Conservation (phyloP, 2,113 vertebrate species). For the Arothron firmamentum region DNA sequence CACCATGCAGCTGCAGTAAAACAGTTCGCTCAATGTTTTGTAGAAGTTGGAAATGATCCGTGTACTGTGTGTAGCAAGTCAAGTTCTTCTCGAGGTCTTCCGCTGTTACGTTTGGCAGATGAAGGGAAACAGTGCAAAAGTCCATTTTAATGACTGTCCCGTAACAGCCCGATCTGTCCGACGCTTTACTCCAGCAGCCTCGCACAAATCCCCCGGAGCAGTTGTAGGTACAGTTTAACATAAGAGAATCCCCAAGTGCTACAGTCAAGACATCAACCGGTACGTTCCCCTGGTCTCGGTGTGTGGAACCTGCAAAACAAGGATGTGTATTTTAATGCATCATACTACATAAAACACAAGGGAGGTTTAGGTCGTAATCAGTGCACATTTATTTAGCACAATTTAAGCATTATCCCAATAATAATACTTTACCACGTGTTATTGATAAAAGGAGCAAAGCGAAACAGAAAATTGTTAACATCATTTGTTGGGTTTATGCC, state of each 20-base stretch:
- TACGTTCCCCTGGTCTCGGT: not conserved
- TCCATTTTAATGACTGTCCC: not conserved
- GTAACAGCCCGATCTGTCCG: conserved; percentile 5
- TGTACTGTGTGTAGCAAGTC: conserved; percentile 56
- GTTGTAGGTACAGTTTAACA: conserved; percentile 69
- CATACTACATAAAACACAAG: not conserved
- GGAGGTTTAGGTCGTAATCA: not conserved
- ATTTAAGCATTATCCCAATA: not conserved
- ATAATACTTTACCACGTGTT: conserved; percentile 53
- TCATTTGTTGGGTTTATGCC: conserved; percentile 18
- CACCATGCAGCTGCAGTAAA: conserved; percentile 58
- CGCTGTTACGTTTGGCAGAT: conserved; percentile 36
- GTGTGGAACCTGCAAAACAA: conserved; percentile 53
- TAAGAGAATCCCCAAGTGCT: conserved; percentile 44
- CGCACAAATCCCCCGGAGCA: conserved; percentile 71
- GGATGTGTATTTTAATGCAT: not conserved
- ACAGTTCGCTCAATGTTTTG: conserved; percentile 41
- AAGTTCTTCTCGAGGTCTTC: conserved; percentile 54
- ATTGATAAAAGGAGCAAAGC: conserved; percentile 43
- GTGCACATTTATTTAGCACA: not conserved
- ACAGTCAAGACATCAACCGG: conserved; percentile 26
- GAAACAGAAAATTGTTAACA: conserved; percentile 36
- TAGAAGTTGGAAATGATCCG: conserved; percentile 35
- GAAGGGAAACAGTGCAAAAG: conserved; percentile 51
- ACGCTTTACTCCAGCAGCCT: conserved; percentile 52